These are phyloP conservation scores for Naja naja DNA, from an alignment of 2,113 vertebrate genomes.

Conservation along the genomic window DNA sequence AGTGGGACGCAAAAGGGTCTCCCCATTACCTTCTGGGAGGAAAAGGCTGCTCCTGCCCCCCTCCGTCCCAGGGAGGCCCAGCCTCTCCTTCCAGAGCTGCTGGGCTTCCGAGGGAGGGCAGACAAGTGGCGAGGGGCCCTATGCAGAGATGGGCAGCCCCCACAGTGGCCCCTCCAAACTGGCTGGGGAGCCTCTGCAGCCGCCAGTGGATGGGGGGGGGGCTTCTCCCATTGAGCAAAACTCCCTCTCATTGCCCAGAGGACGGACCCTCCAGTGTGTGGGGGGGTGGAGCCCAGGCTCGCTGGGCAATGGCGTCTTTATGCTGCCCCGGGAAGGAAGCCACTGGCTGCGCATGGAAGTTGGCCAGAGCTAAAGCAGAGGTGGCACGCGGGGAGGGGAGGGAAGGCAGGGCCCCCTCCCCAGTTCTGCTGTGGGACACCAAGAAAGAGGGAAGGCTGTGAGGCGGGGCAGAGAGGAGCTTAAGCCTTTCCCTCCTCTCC, in stretches of 20 bases:
- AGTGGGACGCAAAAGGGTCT: background rate
- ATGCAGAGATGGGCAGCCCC: background rate
- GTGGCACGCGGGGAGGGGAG: accelerated
- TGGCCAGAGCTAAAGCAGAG: background rate
- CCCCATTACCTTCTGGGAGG: background rate
- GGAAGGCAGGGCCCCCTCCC: too few relatives aligned
- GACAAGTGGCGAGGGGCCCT: background rate
- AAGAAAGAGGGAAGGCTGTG: background rate
- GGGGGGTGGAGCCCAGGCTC: background rate
- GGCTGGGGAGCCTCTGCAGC: background rate
- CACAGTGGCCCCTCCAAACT: too few relatives aligned
- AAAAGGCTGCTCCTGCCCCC: background rate
- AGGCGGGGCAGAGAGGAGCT: background rate
- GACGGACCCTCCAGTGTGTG: background rate
- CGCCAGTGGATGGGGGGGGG: background rate
- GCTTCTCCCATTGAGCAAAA: background rate
- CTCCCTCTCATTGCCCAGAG: background rate
- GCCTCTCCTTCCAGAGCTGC: background rate
- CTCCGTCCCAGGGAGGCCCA: background rate
- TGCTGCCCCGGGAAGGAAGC: background rate
- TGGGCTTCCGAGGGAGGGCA: background rate
- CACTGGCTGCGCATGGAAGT: too few relatives aligned
- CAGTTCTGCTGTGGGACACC: background rate
- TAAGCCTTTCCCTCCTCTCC: background rate
- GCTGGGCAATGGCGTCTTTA: background rate